Conservation (phyloP, 2,888 invertebrate species). For the Zygaena filipendulae region DNA sequence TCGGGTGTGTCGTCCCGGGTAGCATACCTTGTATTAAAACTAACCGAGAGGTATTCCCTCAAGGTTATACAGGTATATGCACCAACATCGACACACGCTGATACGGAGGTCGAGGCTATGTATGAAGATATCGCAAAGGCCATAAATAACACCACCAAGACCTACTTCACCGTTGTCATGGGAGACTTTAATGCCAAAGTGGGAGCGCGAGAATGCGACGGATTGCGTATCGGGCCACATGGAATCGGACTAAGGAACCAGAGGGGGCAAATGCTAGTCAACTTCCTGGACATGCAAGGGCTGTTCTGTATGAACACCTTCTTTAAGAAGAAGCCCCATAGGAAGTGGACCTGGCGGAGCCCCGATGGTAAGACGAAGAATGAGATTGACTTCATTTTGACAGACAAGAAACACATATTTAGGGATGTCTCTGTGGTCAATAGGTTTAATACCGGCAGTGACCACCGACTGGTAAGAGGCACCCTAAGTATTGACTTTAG, state of each 20-base stretch:
- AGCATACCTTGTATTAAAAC: conserved; percentile 11
- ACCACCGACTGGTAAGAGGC: conserved; percentile 9
- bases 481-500: conserved; percentile 8
- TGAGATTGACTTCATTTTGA: conserved; percentile 4
- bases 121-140: conserved; percentile 10
- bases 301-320: conserved; percentile 9
- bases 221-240: no score
- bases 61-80: conserved; percentile 12
- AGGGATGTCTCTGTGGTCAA: no score
- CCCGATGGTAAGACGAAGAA: conserved; percentile 1
- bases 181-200: no score
- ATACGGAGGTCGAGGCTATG: conserved; percentile 9
- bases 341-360: conserved; percentile 5
- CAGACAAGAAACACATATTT: no score
- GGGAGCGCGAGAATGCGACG: no score
- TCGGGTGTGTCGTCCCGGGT: conserved; percentile 11
- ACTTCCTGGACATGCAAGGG: conserved; percentile 4
- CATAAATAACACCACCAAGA: conserved; percentile 4
- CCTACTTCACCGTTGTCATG: conserved; percentile 7
- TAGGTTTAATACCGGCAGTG: no score
- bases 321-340: conserved; percentile 8
- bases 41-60: conserved; percentile 7
- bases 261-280: conserved; percentile 2
- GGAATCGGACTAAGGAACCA: conserved; percentile 3
- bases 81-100: conserved; percentile 11